phyloP scores from a whole-genome alignment of 1,140 invertebrate genomes.

The Papilio machaon region DNA sequence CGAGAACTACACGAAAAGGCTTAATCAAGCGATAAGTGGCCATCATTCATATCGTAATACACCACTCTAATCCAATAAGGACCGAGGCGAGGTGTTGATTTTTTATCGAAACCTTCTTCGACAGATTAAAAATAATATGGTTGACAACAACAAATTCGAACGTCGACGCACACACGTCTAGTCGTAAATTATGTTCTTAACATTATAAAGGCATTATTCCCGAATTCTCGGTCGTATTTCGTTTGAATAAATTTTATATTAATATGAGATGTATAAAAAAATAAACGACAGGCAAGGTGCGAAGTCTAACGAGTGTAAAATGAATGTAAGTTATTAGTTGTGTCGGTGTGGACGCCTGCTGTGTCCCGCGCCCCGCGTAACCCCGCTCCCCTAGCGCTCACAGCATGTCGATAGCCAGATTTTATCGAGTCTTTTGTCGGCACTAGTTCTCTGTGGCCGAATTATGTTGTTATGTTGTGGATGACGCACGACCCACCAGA shows the following conservation, averaged over 20 bases:
- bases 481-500: slow-evolving; percentile 73
- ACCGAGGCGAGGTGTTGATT: slow-evolving; percentile 27
- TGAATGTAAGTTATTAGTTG: slow-evolving; percentile 77
- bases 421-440: slow-evolving; percentile 78
- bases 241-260: slow-evolving; percentile 77
- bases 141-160: slow-evolving; percentile 35
- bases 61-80: slow-evolving; percentile 23
- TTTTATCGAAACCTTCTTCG: slow-evolving; percentile 33
- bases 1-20: slow-evolving; percentile 15
- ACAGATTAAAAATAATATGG: slow-evolving; percentile 44
- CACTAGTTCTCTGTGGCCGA: slow-evolving; percentile 73
- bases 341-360: slow-evolving; percentile 61
- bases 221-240: slow-evolving; percentile 62
- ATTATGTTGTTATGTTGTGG: slow-evolving; percentile 79
- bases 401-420: slow-evolving; percentile 59
- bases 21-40: slow-evolving; percentile 29
- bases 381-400: slow-evolving; percentile 29
- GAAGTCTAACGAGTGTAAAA: slow-evolving; percentile 79
- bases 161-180: slow-evolving; percentile 56
- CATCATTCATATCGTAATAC: slow-evolving; percentile 28
- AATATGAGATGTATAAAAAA: slow-evolving; percentile 58
- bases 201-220: slow-evolving; percentile 68
- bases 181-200: slow-evolving; percentile 71
- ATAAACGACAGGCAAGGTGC: slow-evolving; percentile 75
- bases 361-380: slow-evolving; percentile 52